Evolutionary conservation across 1,140 invertebrate genomes (phyloP), one percentile per base, ranked within the genome.

Genomic region (Penaeus japonicus): DNA sequence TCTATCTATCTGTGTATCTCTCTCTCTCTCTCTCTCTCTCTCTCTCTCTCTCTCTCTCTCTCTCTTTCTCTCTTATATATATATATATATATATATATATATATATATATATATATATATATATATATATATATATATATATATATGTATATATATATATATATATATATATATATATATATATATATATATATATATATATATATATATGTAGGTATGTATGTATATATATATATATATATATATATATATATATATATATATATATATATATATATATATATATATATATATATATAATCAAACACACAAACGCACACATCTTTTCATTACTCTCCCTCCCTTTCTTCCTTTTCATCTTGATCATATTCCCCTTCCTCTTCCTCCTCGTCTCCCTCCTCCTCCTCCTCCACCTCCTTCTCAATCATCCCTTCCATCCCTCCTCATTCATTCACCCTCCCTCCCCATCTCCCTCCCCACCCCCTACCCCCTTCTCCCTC

Each of bases 231-330:
- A 65, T 65, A 65, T 65, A 65, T 65, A 65, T 65, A 65, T 65
- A 65, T 65, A 65, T 65, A 65, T 65, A 65, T 65, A 65, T 65
- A 65, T 65, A 65, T 65, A 65, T 65, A 65, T 65, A 65, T 65
- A 65, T 65, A 65, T 65, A 65, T 65, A 65, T 65, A 65, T 65
- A 65, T 65, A 65, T 15, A 65, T 15, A 65, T 2, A 65, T 15
- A 65, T 65, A 65, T 65, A 65, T 65, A 15, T 65, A 65, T 7
- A 65, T n/a, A n/a, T n/a, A n/a, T n/a, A n/a, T n/a, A n/a, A n/a
- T n/a, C n/a, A n/a, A n/a, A n/a, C n/a, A n/a, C n/a, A n/a, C n/a
- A n/a, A n/a, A n/a, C n/a, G n/a, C n/a, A n/a, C n/a, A n/a, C n/a
- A n/a, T n/a, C n/a, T n/a, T n/a, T n/a, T n/a, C n/a, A n/a, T n/a